phyloP scores from a whole-genome alignment of 2,888 invertebrate species.

The Drosophila nigritarsus region DNA sequence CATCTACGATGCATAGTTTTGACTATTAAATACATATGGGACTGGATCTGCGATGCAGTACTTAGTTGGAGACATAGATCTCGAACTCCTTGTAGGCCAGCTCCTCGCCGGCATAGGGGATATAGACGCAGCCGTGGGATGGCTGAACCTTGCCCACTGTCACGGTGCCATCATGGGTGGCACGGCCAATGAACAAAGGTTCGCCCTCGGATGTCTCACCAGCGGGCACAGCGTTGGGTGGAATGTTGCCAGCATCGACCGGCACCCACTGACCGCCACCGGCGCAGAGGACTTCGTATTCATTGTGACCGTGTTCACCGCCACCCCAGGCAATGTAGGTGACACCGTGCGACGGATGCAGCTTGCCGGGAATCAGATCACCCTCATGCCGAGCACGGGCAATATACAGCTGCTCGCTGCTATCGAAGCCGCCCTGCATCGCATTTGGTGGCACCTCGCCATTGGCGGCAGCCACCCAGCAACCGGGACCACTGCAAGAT shows the following conservation, averaged over 20 bases:
- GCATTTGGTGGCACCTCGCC: conserved; percentile 90
- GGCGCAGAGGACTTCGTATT: conserved; percentile 89
- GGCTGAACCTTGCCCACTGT: conserved; percentile 94
- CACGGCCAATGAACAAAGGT: conserved; percentile 91
- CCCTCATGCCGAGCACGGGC: conserved; percentile 89
- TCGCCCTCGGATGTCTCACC: conserved; percentile 92
- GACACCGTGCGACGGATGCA: conserved; percentile 88
- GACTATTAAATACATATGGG: conserved; percentile 43
- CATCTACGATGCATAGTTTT: conserved; percentile 41
- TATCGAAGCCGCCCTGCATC: conserved; percentile 88
- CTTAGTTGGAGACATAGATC: conserved; percentile 86
- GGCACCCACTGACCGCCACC: conserved; percentile 89
- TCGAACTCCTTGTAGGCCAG: conserved; percentile 93
- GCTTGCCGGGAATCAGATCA: conserved; percentile 92
- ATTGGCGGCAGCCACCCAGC: conserved; percentile 87
- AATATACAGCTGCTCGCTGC: conserved; percentile 88
- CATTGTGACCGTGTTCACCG: conserved; percentile 88
- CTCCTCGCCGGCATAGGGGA: conserved; percentile 93
- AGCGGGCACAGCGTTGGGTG: conserved; percentile 90
- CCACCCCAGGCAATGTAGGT: conserved; percentile 93
- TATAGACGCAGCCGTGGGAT: conserved; percentile 93
- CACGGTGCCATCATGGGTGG: conserved; percentile 90
- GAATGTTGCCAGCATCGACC: conserved; percentile 88
- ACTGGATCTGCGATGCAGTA: background rate
- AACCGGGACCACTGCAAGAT: conserved; percentile 83